Conservation (phyloP, 2,113 vertebrate species). For the Pomatorhinus ruficollis region DNA sequence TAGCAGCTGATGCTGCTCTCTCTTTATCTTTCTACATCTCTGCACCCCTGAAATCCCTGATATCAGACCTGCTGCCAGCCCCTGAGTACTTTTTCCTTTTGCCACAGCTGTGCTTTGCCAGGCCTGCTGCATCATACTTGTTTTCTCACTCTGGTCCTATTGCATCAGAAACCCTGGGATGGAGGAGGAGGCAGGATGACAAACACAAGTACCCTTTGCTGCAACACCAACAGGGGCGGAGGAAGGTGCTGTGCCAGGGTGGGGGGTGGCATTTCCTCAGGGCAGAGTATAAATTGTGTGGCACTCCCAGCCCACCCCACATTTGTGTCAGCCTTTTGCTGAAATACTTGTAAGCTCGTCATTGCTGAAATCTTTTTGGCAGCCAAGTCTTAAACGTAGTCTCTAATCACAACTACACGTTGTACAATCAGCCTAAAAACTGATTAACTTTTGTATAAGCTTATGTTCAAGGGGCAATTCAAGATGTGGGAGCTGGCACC, state of each 20-base stretch:
- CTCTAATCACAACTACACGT: conserved; percentile 49
- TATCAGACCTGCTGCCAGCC: neutral
- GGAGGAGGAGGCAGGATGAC: neutral
- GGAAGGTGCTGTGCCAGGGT: neutral
- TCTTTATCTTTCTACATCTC: neutral
- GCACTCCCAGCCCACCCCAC: neutral
- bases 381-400: conserved; percentile 42
- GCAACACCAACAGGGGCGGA: neutral
- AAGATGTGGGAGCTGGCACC: conserved; percentile 23
- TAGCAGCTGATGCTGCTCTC: neutral
- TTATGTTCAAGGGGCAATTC: conserved; percentile 36
- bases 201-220: neutral
- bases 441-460: conserved; percentile 53
- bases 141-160: neutral
- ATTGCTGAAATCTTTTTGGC: conserved; percentile 18
- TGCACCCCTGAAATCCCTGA: accelerated
- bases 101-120: neutral
- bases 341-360: conserved; percentile 8
- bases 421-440: conserved; percentile 25
- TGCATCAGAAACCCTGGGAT: neutral
- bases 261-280: neutral
- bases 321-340: neutral
- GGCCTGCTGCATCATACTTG: neutral
- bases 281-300: neutral
- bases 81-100: neutral